These are phyloP conservation scores for Ardeotis arabs DNA, from an alignment of 2,113 vertebrate species.

Conservation along the genomic window DNA sequence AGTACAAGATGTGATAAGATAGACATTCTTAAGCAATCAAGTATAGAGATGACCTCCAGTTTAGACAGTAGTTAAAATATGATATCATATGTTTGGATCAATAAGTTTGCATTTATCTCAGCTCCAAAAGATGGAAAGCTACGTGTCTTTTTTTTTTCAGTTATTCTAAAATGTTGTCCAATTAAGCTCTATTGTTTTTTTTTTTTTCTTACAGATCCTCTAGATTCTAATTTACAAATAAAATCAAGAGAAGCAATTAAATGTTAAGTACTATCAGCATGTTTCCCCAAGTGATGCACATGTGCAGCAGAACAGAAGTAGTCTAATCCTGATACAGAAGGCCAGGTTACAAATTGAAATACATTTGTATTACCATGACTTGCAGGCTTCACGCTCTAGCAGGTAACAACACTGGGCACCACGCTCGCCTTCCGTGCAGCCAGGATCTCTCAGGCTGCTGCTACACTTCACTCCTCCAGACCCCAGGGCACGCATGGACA, in stretches of 20 bases:
- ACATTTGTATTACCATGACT: not conserved
- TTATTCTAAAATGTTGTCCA: conserved; percentile 56
- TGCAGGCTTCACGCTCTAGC: not conserved
- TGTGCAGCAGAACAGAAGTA: conserved; percentile 66
- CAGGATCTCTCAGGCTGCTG: rapidly evolving
- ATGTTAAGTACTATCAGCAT: conserved; percentile 69
- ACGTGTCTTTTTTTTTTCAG: not conserved
- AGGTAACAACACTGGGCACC: not conserved
- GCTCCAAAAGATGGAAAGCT: conserved; percentile 12
- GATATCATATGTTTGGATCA: conserved; percentile 12
- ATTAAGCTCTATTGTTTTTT: conserved; percentile 53
- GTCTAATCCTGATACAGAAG: conserved; percentile 52
- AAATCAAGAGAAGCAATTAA: conserved; percentile 75
- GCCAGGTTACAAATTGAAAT: conserved; percentile 66
- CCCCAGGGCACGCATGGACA: not conserved
- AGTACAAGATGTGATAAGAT: conserved; percentile 63
- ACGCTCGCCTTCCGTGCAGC: not conserved
- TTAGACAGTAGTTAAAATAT: conserved; percentile 25
- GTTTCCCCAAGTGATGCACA: conserved; percentile 63
- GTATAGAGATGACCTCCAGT: conserved; percentile 23
- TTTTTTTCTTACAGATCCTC: conserved; percentile 60
- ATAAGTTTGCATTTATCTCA: not conserved
- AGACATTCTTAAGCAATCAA: conserved; percentile 42
- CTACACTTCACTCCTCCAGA: rapidly evolving
- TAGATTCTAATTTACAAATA: conserved; percentile 78